phyloP scores from a whole-genome alignment of 1,140 invertebrate species.

The Lucilia sericata region DNA sequence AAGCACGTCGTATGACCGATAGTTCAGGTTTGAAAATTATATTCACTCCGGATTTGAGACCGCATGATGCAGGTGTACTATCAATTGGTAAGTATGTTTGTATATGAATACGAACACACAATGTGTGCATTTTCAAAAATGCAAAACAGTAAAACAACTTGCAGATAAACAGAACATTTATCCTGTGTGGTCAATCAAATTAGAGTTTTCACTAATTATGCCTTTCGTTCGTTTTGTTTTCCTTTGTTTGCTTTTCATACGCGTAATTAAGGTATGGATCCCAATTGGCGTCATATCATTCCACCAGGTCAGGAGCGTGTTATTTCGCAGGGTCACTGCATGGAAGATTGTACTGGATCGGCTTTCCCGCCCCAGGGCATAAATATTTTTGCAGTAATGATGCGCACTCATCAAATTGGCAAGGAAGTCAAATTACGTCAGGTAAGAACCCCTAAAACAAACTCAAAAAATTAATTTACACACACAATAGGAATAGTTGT shows the following conservation, averaged over 20 bases:
- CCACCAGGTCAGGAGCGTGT: slow-evolving; percentile 75
- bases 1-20: slow-evolving; percentile 67
- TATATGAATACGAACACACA: neutral
- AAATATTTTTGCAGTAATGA: slow-evolving; percentile 76
- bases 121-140: neutral
- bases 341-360: slow-evolving; percentile 73
- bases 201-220: slow-evolving; percentile 29
- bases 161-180: neutral
- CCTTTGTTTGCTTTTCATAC: neutral
- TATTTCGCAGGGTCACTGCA: slow-evolving; percentile 76
- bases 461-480: neutral
- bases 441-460: slow-evolving; percentile 33
- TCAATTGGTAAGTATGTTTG: slow-evolving; percentile 68
- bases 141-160: neutral
- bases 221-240: slow-evolving; percentile 1
- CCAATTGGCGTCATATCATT: slow-evolving; percentile 78
- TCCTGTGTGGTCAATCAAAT: slow-evolving; percentile 23
- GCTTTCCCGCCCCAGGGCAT: slow-evolving; percentile 73
- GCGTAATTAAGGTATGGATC: slow-evolving; percentile 70
- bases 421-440: slow-evolving; percentile 73
- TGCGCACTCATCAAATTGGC: slow-evolving; percentile 75
- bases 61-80: slow-evolving; percentile 74
- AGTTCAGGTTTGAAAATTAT: slow-evolving; percentile 74
- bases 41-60: slow-evolving; percentile 73
- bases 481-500: neutral